A percentile compares a stretch with the other conserved stretches of the same genome.
Evolutionary conservation across 2,888 invertebrate genomes (phyloP).

Genomic region (Ophioninae sp.): DNA sequence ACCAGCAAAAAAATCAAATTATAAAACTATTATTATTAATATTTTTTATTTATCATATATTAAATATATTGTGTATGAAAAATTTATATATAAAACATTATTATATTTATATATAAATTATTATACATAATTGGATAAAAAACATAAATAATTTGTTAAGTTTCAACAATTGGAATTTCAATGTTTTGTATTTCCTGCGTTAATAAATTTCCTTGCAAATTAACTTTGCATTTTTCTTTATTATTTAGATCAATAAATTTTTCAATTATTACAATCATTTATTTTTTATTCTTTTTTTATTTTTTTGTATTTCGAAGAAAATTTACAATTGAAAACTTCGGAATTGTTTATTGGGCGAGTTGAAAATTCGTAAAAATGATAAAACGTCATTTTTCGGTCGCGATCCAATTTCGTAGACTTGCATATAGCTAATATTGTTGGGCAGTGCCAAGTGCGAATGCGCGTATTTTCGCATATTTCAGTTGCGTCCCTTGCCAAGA

Average conservation of each 20-base stretch:
- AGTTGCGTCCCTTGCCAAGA: conserved; percentile 53
- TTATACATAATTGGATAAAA: no score
- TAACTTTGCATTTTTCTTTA: neutral
- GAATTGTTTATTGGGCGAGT: neutral
- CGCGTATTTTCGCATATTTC: conserved; percentile 58
- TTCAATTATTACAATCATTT: no score
- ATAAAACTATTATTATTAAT: no score
- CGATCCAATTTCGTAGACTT: conserved; percentile 44
- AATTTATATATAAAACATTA: no score
- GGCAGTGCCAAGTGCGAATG: conserved; percentile 56
- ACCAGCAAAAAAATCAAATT: no score
- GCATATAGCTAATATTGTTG: conserved; percentile 51
- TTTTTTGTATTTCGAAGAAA: neutral
- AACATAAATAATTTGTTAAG: no score
- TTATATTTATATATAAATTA: no score
- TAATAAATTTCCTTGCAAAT: neutral
- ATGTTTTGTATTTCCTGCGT: no score
- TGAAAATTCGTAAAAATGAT: conserved; percentile 37
- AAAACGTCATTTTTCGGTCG: conserved; percentile 41
- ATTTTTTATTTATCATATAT: no score
- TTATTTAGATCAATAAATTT: neutral
- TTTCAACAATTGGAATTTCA: no score
- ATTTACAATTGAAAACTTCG: neutral
- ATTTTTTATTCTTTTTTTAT: neutral
- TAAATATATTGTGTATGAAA: no score